Conservation (phyloP, 2,797 vertebrate species). For the Orestias chungarensis region DNA sequence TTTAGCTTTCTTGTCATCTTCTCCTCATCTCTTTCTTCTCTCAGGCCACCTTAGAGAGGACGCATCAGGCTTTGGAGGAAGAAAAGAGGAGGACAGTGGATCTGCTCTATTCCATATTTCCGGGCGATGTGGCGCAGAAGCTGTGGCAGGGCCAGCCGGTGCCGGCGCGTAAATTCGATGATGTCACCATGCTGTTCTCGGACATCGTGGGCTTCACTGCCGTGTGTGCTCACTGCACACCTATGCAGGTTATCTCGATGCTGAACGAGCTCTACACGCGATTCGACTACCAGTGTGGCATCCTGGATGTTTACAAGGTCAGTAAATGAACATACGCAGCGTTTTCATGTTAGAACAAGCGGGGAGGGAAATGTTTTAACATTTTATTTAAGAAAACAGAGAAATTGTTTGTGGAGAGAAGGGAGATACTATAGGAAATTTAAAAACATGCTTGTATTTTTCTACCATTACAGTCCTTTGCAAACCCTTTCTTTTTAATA, state of each 20-base stretch:
- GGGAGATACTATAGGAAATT: no score
- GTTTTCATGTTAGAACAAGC: neutral
- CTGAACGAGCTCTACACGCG: slow-evolving; percentile 97
- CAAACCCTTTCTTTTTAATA: no score
- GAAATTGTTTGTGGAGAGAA: no score
- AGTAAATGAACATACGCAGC: slow-evolving; percentile 23
- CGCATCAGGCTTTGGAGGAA: slow-evolving; percentile 95
- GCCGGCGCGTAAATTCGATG: slow-evolving; percentile 95
- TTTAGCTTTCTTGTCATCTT: neutral
- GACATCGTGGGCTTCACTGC: slow-evolving; percentile 99
- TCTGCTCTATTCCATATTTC: slow-evolving; percentile 97
- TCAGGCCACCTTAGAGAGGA: slow-evolving; percentile 91
- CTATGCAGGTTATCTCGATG: slow-evolving; percentile 99
- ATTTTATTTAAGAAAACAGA: no score
- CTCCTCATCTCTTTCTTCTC: slow-evolving; percentile 19
- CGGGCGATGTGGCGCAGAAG: slow-evolving; percentile 95
- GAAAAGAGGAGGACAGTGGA: slow-evolving; percentile 98
- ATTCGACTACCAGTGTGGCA: slow-evolving; percentile 98
- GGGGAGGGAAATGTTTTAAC: neutral
- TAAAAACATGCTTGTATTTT: no score
- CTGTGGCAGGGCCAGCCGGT: slow-evolving; percentile 96
- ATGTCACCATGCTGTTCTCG: slow-evolving; percentile 98
- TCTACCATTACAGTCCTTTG: no score
- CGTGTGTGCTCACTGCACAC: slow-evolving; percentile 96
- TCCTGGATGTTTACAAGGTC: slow-evolving; percentile 98